A percentile compares a stretch with the other conserved stretches of the same genome.
Evolutionary conservation across 2,113 vertebrate species (phyloP).

Genomic region (Asarcornis scutulata): DNA sequence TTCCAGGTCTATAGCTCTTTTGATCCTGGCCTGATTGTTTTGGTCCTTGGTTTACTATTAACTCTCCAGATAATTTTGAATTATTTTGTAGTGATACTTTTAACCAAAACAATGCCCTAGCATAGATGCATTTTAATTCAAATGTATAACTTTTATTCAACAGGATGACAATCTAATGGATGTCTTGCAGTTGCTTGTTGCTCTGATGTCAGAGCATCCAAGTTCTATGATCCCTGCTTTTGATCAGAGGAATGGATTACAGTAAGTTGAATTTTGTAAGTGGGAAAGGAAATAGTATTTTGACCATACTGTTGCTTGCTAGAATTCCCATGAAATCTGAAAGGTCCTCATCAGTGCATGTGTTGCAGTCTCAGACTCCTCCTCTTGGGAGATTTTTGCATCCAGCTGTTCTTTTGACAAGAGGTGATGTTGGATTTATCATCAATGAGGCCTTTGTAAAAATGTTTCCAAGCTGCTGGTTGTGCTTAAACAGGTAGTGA

Average conservation of each 20-base stretch:
- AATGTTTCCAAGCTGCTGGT: not conserved
- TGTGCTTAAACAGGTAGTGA: not conserved
- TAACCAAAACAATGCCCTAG: not conserved
- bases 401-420: not conserved
- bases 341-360: not conserved
- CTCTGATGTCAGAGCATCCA: conserved; percentile 96
- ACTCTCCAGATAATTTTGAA: not conserved
- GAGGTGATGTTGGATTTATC: conserved; percentile 8
- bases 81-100: not conserved
- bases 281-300: not conserved
- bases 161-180: conserved; percentile 99
- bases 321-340: not conserved
- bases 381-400: not conserved
- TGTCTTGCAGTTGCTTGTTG: conserved; percentile 95
- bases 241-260: conserved; percentile 95
- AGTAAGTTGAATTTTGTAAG: conserved; percentile 78
- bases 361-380: not conserved
- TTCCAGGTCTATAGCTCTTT: not conserved
- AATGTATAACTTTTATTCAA: conserved; percentile 11
- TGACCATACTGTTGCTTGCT: not conserved
- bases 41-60: not conserved
- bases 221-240: conserved; percentile 94
- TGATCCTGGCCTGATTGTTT: not conserved
- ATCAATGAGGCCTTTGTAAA: not conserved
- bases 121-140: not conserved